Evolutionary conservation across 2,797 vertebrate genomes (phyloP), one percentile per base, ranked within the genome.

Genomic region (Ctenosaura bakeri): DNA sequence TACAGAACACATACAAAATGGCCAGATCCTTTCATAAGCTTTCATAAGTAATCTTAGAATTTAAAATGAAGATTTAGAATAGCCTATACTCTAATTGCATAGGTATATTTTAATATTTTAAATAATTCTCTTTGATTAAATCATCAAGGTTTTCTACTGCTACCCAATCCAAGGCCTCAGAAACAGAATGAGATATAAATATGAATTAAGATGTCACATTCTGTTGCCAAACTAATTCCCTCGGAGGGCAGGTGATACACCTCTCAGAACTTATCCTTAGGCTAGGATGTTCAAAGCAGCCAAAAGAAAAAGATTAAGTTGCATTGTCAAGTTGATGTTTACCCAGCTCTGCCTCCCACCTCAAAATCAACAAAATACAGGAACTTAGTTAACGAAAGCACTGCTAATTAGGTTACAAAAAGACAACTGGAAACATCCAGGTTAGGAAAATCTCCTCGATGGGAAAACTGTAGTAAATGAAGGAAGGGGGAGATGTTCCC

Each of bases 91-190:
- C 74, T 84, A 84, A 77, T 46, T 64, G 38, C 88, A 35, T 59
- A n/a, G 54, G 38, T 46, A 83, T 62, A 64, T 89, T 66, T 46
- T 32, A 76, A 42, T 71, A 7, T n/a, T 73, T 88, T 78, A 76
- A 66, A 73, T 80, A 79, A 56, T 90, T 90, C 62, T 24, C n/a
- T 85, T 90, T 85, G 64, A 71, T 80, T 76, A 59, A 24, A 62
- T 64, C 52, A 74, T 14, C 2, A 18, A 5, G 32, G 9, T 54
- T 83, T 77, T 56, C 86, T 50, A 62, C 50, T 10, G 24, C 38
- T 59, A 50, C 14, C 77, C 9, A 35, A 10, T n/a, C 76, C 8
- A 20, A 90, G 38, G 38, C 38, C 64, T 73, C 59, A 20, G 38
- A 86, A 80, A 81, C 1, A n/a, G 64, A 86, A 24, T 59, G 18